phyloP scores from a whole-genome alignment of 2,113 vertebrate genomes.

The Pimephales promelas region DNA sequence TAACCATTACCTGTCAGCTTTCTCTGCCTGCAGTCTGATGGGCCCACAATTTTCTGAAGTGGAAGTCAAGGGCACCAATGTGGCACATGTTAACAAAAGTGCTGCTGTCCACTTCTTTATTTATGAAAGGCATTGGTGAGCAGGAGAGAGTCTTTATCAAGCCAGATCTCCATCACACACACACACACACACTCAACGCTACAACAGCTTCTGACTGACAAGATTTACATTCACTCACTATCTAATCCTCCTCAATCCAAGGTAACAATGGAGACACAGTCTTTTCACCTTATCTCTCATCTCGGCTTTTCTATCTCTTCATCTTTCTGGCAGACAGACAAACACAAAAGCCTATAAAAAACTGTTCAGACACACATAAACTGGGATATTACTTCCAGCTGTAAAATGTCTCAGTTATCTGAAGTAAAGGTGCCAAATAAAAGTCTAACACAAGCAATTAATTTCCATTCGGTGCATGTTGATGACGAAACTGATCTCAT shows the following conservation, averaged over 20 bases:
- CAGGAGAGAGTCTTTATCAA: slow-evolving; percentile 26
- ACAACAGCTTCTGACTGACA: not conserved
- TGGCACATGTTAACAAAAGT: slow-evolving; percentile 81
- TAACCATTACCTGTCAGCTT: slow-evolving; percentile 63
- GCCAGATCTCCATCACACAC: not conserved
- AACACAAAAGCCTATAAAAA: not conserved
- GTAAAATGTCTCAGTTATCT: not conserved
- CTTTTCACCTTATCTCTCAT: slow-evolving; percentile 8
- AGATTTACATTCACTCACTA: slow-evolving; percentile 35
- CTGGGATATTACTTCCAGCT: not conserved
- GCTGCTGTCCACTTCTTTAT: slow-evolving; percentile 47
- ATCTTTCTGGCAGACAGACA: not conserved
- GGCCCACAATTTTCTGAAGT: slow-evolving; percentile 73
- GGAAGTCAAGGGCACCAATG: slow-evolving; percentile 91
- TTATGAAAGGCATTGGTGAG: slow-evolving; percentile 48
- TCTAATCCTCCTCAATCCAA: slow-evolving; percentile 17
- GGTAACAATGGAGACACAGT: not conserved
- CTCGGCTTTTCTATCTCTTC: not conserved
- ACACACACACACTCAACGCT: slow-evolving; percentile 11
- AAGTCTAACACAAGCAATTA: too few species aligned
- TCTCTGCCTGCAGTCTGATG: slow-evolving; percentile 53
- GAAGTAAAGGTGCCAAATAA: not conserved
- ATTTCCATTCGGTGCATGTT: not conserved
- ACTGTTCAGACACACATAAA: not conserved
- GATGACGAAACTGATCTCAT: not conserved